Conservation (phyloP, 2,888 invertebrate species). For the Smittia sp. region DNA sequence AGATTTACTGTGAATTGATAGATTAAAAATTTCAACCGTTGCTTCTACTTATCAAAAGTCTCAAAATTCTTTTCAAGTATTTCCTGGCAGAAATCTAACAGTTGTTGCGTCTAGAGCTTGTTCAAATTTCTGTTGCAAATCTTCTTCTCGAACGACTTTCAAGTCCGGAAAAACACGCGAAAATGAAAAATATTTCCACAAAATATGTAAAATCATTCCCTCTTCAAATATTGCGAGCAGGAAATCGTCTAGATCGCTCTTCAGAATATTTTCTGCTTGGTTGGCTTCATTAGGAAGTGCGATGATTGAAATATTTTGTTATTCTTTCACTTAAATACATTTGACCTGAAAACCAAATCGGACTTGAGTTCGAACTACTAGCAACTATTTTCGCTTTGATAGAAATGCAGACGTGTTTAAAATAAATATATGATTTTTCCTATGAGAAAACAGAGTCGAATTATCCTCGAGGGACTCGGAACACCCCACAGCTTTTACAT, state of each 20-base stretch:
- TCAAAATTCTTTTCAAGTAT: too few species aligned
- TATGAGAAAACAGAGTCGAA: too few species aligned
- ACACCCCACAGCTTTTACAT: not conserved
- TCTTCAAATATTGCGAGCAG: not conserved
- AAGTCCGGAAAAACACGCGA: not conserved
- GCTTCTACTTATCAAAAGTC: not conserved
- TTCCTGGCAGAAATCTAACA: not conserved
- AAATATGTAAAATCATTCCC: slow-evolving; percentile 11
- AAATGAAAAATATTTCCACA: not conserved
- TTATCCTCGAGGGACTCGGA: slow-evolving; percentile 21
- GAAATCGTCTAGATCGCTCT: slow-evolving; percentile 7
- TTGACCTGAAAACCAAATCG: too few species aligned
- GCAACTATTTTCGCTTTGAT: too few species aligned
- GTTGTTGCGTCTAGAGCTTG: not conserved
- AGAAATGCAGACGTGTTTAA: too few species aligned
- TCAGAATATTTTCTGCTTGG: not conserved
- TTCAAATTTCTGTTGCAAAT: not conserved
- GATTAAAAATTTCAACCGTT: not conserved
- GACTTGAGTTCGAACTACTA: too few species aligned
- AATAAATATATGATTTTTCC: too few species aligned
- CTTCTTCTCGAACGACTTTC: too few species aligned
- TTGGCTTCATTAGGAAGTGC: too few species aligned
- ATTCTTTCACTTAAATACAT: too few species aligned
- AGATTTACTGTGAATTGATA: not conserved
- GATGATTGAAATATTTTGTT: not conserved